A percentile compares a stretch with the other conserved stretches of the same genome.
Conservation (phyloP, 2,888 invertebrate species). For the Hirudinaria manillensis region DNA sequence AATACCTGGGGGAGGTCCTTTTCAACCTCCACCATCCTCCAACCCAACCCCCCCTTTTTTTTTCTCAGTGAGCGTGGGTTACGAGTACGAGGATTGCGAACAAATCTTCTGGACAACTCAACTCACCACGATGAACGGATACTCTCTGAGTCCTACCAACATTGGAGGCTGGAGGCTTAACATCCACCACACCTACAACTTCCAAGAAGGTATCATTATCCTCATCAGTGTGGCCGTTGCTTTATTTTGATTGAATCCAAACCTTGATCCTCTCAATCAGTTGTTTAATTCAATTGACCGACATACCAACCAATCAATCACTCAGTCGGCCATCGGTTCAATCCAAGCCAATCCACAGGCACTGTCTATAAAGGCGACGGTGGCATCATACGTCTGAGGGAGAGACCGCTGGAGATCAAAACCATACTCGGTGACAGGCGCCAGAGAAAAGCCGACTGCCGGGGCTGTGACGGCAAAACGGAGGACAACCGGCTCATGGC, state of each 20-base stretch:
- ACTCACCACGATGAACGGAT: conserved; percentile 85
- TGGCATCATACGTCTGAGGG: conserved; percentile 79
- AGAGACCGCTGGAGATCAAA: conserved; percentile 81
- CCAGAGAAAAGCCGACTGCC: conserved; percentile 73
- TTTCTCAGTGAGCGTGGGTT: conserved; percentile 68
- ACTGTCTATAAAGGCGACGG: conserved; percentile 97
- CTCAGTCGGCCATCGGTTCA: not conserved
- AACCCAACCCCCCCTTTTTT: not conserved
- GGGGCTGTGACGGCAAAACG: conserved; percentile 67
- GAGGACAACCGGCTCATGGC: conserved; percentile 68
- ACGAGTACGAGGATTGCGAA: conserved; percentile 81
- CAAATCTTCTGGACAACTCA: conserved; percentile 88
- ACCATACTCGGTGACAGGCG: conserved; percentile 65
- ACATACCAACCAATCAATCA: too few relatives aligned
- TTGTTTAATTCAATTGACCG: too few relatives aligned
- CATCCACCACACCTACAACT: conserved; percentile 96
- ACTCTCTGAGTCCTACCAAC: conserved; percentile 90
- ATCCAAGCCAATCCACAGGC: conserved; percentile 57
- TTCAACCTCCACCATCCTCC: too few relatives aligned
- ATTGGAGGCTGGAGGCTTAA: conserved; percentile 61
- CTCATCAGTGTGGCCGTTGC: not conserved
- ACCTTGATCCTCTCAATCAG: too few relatives aligned
- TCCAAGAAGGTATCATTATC: conserved; percentile 73
- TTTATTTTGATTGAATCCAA: not conserved
- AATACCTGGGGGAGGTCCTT: too few relatives aligned